Conservation (phyloP, 1,140 invertebrate genomes). For the Megalopta genalis region DNA sequence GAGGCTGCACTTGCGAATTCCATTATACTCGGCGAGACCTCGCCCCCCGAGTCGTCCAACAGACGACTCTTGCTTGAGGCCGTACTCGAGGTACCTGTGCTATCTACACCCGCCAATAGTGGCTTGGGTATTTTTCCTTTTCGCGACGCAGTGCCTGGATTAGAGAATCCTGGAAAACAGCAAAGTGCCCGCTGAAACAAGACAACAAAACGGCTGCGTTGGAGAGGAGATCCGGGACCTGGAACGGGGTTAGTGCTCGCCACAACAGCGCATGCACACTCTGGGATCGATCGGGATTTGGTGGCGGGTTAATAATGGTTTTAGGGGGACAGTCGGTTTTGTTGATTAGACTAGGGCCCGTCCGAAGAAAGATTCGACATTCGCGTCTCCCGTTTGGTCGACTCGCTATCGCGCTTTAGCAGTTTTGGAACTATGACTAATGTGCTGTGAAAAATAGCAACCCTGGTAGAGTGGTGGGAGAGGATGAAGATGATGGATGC, state of each 20-base stretch:
- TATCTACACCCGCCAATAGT: conserved; percentile 88
- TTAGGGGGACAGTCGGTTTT: background rate
- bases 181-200: conserved; percentile 89
- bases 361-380: background rate
- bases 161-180: conserved; percentile 93
- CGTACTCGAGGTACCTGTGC: conserved; percentile 77
- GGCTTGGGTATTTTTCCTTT: conserved; percentile 91
- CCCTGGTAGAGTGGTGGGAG: background rate
- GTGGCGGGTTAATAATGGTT: conserved; percentile 20
- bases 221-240: conserved; percentile 80
- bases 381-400: too few relatives aligned
- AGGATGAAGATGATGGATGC: background rate
- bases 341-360: background rate
- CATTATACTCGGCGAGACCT: conserved; percentile 73
- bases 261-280: conserved; percentile 78
- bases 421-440: too few relatives aligned
- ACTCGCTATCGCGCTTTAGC: too few relatives aligned
- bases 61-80: conserved; percentile 81
- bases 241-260: conserved; percentile 79
- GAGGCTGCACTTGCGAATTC: conserved; percentile 71
- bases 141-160: conserved; percentile 89
- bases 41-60: conserved; percentile 78
- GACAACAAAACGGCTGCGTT: conserved; percentile 81
- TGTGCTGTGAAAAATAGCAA: too few relatives aligned
- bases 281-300: conserved; percentile 40